These are phyloP conservation scores for Pyrocephalus nanus DNA, from an alignment of 2,797 vertebrate genomes.

Conservation along the genomic window DNA sequence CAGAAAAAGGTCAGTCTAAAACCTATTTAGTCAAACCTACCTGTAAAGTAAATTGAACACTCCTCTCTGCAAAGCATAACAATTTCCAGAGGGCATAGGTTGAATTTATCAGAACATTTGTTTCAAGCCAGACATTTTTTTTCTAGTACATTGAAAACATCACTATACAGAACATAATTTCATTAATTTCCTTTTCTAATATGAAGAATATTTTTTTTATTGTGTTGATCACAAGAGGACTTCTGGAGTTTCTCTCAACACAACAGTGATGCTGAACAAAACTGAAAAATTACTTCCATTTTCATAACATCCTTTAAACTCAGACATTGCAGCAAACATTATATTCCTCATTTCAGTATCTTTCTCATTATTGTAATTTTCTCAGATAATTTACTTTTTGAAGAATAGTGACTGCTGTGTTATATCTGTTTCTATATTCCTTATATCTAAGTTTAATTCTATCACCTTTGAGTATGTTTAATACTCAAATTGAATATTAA, in stretches of 20 bases:
- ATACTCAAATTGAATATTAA: too few species aligned
- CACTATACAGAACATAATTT: background rate
- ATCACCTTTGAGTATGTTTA: background rate
- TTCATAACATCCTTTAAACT: background rate
- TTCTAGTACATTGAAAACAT: background rate
- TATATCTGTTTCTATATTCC: background rate
- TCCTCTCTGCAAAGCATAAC: background rate
- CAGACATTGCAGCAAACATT: background rate
- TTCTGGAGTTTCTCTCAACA: background rate
- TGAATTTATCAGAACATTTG: background rate
- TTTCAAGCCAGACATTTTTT: background rate
- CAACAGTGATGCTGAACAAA: background rate
- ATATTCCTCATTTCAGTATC: background rate
- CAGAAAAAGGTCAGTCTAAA: background rate
- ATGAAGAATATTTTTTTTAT: background rate
- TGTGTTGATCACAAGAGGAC: background rate
- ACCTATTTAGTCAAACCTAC: background rate
- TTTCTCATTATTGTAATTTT: background rate
- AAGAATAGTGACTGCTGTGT: background rate
- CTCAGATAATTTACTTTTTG: background rate
- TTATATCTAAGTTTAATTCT: background rate
- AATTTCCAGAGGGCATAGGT: background rate
- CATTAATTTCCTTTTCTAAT: background rate
- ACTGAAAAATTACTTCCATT: background rate
- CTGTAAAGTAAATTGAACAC: background rate